Percentiles rank a stretch among this genome's conserved stretches.
phyloP scores from a whole-genome alignment of 2,113 vertebrate genomes.

The Hystrix cristata region DNA sequence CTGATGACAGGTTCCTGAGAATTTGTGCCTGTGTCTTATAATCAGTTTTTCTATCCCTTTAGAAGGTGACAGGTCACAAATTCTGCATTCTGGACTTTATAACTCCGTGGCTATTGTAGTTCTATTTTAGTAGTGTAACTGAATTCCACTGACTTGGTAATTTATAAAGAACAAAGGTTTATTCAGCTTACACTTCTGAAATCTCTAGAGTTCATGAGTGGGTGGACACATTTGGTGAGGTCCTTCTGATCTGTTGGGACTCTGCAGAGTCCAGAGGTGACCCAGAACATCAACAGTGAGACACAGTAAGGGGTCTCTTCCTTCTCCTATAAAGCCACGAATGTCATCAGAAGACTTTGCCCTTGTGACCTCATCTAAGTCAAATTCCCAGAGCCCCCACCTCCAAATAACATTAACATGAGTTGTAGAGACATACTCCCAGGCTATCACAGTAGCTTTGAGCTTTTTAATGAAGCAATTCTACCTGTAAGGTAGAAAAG shows the following conservation, averaged over 20 bases:
- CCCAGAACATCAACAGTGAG: too few relatives aligned
- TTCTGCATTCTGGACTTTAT: background rate
- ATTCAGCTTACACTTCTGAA: background rate
- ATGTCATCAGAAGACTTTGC: background rate
- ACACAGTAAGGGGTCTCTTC: background rate
- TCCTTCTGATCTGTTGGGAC: background rate
- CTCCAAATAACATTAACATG: background rate
- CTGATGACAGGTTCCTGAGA: background rate
- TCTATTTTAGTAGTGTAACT: background rate
- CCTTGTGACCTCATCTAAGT: background rate
- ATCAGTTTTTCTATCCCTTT: background rate
- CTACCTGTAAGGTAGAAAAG: background rate
- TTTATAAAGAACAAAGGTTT: too few relatives aligned
- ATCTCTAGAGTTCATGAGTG: too few relatives aligned
- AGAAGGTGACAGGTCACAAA: background rate
- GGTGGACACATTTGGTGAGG: background rate
- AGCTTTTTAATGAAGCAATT: background rate
- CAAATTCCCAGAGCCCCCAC: background rate
- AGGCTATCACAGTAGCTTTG: background rate
- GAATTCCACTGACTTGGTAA: background rate
- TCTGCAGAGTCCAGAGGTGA: background rate
- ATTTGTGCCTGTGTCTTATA: background rate
- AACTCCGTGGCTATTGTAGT: background rate
- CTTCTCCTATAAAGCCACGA: background rate
- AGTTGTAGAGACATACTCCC: background rate